Evolutionary conservation across 2,113 vertebrate species (phyloP), one percentile per base, ranked within the genome.

Genomic region (Vidua chalybeata): DNA sequence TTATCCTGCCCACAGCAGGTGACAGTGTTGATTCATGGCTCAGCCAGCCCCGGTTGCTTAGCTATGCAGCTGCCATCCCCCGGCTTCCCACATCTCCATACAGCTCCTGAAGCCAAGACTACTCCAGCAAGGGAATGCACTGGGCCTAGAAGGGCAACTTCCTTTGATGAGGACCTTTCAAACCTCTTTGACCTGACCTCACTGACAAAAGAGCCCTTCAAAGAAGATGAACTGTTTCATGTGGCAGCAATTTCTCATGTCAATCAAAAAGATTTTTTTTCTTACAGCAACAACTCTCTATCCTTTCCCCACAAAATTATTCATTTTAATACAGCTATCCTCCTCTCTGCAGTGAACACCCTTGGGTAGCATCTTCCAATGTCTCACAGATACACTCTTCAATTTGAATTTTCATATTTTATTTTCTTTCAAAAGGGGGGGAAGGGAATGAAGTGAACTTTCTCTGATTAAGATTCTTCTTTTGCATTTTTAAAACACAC

Each of bases 101-200:
- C 90, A 64, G 93, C 62, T 97, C 92, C 92, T 81, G 90, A 90
- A 96, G 96, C 80, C 83, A 96, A 89, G 93, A 66, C 95, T 90
- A 13, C 88, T 92, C 96, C 93, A 93, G 92, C 83, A 68, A 97
- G 96, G 94, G 90, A 95, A 92, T 76, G 96, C 89, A 87, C 76
- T 76, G 92, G 95, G 92, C 92, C 94, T 82, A 87, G 94, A 93
- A 94, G 96, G 92, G 80, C 93, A 96, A 91, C 96, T 96, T 94
- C 92, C 86, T 97, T 97, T 97, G 96, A 96, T 94, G 96, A 93
- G 62, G 96, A 97, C 96, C 96, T 96, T 97, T 96, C 95, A 93
- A 97, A 97, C 94, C 96, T 96, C 95, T 96, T 94, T 96, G 96
- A 97, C 96, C 96, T 97, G 96, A 96, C 96, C 96, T 92, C 88